phyloP scores from a whole-genome alignment of 2,113 vertebrate genomes.

The Sylvietta virens region DNA sequence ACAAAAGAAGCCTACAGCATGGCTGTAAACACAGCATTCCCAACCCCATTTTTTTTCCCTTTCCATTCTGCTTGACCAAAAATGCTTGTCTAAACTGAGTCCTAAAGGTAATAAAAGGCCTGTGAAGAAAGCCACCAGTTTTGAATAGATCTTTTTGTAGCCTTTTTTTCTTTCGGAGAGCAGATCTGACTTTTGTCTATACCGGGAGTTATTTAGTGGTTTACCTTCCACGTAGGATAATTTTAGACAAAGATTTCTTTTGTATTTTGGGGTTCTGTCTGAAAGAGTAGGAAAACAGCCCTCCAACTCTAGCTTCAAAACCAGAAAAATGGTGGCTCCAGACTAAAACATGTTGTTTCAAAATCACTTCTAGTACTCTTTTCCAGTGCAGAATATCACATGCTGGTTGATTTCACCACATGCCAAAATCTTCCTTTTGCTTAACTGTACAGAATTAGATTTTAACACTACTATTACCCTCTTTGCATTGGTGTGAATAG shows the following conservation, averaged over 20 bases:
- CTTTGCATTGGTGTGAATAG: background rate
- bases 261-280: background rate
- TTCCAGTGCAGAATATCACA: background rate
- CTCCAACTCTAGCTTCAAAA: background rate
- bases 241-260: background rate
- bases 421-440: background rate
- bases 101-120: background rate
- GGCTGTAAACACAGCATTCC: background rate
- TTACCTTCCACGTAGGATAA: background rate
- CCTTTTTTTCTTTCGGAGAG: background rate
- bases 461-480: background rate
- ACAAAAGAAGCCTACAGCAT: background rate
- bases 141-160: background rate
- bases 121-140: background rate
- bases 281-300: background rate
- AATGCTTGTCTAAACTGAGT: background rate
- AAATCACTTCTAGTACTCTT: background rate
- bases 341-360: background rate
- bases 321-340: background rate
- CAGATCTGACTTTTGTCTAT: background rate
- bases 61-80: background rate
- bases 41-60: rapidly evolving
- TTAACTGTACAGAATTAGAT: background rate
- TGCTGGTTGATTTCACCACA: background rate
- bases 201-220: background rate